Percentiles rank a stretch among this genome's conserved stretches.
phyloP scores from a whole-genome alignment of 2,797 vertebrate species.

The Pipistrellus nathusii region DNA sequence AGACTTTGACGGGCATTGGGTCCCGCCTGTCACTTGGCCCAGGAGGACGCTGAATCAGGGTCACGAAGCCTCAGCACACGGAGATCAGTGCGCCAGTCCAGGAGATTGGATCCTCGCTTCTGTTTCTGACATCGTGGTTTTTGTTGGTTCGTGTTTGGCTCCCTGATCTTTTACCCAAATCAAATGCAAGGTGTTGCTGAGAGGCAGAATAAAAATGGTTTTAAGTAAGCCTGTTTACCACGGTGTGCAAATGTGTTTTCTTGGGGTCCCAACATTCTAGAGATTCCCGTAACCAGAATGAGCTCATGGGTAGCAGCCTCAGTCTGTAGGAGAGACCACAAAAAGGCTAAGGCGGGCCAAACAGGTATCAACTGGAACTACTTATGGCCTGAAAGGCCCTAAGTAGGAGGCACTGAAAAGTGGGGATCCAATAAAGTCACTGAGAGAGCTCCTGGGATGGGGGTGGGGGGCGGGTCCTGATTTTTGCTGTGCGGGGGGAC shows the following conservation, averaged over 20 bases:
- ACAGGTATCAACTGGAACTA: neutral
- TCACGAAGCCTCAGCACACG: conserved; percentile 75
- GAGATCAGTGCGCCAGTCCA: conserved; percentile 38
- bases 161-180: conserved; percentile 78
- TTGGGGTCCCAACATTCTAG: neutral
- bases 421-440: neutral
- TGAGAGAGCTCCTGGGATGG: neutral
- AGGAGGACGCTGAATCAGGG: conserved; percentile 74
- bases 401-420: neutral
- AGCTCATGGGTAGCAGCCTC: neutral
- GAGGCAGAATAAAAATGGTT: conserved; percentile 87
- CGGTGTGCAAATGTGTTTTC: conserved; percentile 68
- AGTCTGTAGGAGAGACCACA: neutral
- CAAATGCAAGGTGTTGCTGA: conserved; percentile 79
- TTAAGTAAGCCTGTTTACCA: conserved; percentile 76
- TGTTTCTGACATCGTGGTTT: conserved; percentile 71
- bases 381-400: neutral
- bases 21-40: neutral
- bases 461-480: neutral
- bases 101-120: conserved; percentile 66
- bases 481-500: neutral
- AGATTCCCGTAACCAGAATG: neutral
- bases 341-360: neutral
- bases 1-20: neutral
- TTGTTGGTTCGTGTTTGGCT: conserved; percentile 58